These are phyloP conservation scores for Camponotus pennsylvanicus DNA, from an alignment of 1,140 invertebrate species.

Conservation along the genomic window DNA sequence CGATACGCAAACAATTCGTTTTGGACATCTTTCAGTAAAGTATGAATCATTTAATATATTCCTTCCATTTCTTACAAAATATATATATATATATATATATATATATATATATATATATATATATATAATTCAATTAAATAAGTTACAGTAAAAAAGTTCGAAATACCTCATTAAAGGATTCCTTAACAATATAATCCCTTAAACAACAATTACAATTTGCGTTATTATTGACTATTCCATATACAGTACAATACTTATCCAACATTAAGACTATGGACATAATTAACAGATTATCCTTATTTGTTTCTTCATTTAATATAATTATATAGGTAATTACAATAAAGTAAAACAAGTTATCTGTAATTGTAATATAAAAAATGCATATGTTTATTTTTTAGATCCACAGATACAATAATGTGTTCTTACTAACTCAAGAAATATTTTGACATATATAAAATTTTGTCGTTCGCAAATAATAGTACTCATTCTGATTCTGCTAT, in stretches of 20 bases:
- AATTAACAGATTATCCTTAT: conserved; percentile 52
- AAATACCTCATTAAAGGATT: conserved; percentile 61
- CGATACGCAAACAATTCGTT: conserved; percentile 57
- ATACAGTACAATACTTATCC: conserved; percentile 72
- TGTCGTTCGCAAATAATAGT: conserved; percentile 44
- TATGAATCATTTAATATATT: conserved; percentile 60
- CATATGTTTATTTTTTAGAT: conserved; percentile 56
- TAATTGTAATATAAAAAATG: conserved; percentile 63
- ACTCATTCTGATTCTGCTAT: conserved; percentile 54
- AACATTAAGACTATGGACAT: conserved; percentile 46
- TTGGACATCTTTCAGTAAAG: conserved; percentile 60
- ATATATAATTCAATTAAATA: conserved; percentile 69
- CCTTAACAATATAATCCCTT: conserved; percentile 60
- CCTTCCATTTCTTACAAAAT: conserved; percentile 67
- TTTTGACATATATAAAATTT: conserved; percentile 44
- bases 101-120: no score
- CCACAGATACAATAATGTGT: conserved; percentile 54
- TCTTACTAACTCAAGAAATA: conserved; percentile 44
- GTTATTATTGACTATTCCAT: conserved; percentile 70
- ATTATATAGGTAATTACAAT: conserved; percentile 65
- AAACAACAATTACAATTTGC: conserved; percentile 78
- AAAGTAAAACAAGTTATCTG: conserved; percentile 69
- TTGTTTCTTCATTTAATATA: conserved; percentile 67
- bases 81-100: conserved; percentile 1
- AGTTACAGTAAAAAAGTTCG: conserved; percentile 73